Conservation (phyloP, 2,113 vertebrate species). For the Cariama cristata region DNA sequence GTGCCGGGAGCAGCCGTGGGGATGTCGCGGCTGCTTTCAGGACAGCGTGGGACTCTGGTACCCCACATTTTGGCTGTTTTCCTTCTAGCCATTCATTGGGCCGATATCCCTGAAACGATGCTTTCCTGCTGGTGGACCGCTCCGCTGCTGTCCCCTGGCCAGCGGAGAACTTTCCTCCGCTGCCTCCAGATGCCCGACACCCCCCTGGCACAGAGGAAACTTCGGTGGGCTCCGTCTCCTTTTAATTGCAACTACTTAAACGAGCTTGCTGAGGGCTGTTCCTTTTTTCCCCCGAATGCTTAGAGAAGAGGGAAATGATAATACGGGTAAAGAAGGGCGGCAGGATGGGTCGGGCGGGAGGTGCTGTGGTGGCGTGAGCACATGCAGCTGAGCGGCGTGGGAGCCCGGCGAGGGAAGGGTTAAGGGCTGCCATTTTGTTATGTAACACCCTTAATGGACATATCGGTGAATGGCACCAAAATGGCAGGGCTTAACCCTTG, state of each 20-base stretch:
- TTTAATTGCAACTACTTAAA: background rate
- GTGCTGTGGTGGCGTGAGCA: background rate
- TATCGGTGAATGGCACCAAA: constrained; percentile 90
- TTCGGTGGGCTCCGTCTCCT: background rate
- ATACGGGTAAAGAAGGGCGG: background rate
- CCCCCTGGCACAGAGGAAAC: background rate
- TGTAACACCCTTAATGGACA: constrained; percentile 91
- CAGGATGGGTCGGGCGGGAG: background rate
- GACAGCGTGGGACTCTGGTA: accelerated
- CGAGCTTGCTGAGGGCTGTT: too few relatives aligned
- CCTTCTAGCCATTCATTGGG: accelerated
- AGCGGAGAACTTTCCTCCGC: background rate
- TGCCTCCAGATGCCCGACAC: background rate
- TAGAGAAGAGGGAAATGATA: background rate
- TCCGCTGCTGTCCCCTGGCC: background rate
- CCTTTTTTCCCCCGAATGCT: background rate
- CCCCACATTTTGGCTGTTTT: accelerated
- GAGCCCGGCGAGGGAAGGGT: constrained; percentile 80
- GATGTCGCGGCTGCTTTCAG: background rate
- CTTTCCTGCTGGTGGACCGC: background rate
- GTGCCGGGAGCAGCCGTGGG: background rate
- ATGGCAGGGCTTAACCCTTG: constrained; percentile 93
- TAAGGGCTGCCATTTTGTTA: constrained; percentile 95
- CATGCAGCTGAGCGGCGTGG: background rate
- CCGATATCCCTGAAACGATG: background rate